These are phyloP conservation scores for Cordilura impudica DNA, from an alignment of 2,888 invertebrate species.

Conservation along the genomic window DNA sequence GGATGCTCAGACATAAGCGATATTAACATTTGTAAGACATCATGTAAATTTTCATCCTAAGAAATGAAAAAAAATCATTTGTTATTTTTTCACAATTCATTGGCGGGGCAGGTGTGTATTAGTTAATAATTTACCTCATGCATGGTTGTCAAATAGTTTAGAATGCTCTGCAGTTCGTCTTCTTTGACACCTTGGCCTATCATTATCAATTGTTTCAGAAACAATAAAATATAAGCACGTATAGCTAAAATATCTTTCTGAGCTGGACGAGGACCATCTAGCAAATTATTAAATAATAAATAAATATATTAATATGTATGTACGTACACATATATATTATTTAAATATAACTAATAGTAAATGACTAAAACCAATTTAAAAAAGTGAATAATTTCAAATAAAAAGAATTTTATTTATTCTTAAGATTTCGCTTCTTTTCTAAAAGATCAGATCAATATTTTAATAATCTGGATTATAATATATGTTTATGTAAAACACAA, in stretches of 20 bases:
- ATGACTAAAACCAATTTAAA: too few species aligned
- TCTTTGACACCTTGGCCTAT: slow-evolving; percentile 98
- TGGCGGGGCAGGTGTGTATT: not conserved
- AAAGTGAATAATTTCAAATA: too few species aligned
- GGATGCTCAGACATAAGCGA: slow-evolving; percentile 99
- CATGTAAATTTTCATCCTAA: slow-evolving; percentile 97
- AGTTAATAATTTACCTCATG: slow-evolving; percentile 86
- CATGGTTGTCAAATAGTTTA: slow-evolving; percentile 98
- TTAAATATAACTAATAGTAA: too few species aligned
- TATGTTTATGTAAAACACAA: too few species aligned
- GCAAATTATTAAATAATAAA: too few species aligned
- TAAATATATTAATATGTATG: too few species aligned
- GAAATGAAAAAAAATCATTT: not conserved
- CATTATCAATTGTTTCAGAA: slow-evolving; percentile 97
- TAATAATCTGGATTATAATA: too few species aligned
- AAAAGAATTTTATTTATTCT: too few species aligned
- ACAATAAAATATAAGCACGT: slow-evolving; percentile 95
- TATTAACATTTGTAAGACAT: slow-evolving; percentile 97
- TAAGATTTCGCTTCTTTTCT: too few species aligned
- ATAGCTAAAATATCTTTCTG: slow-evolving; percentile 96
- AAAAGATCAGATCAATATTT: too few species aligned
- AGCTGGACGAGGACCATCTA: slow-evolving; percentile 95
- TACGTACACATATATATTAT: too few species aligned
- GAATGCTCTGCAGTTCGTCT: slow-evolving; percentile 98
- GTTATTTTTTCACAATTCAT: not conserved